Evolutionary conservation across 2,888 invertebrate species (phyloP).

Genomic region (Octonoba sinensis): DNA sequence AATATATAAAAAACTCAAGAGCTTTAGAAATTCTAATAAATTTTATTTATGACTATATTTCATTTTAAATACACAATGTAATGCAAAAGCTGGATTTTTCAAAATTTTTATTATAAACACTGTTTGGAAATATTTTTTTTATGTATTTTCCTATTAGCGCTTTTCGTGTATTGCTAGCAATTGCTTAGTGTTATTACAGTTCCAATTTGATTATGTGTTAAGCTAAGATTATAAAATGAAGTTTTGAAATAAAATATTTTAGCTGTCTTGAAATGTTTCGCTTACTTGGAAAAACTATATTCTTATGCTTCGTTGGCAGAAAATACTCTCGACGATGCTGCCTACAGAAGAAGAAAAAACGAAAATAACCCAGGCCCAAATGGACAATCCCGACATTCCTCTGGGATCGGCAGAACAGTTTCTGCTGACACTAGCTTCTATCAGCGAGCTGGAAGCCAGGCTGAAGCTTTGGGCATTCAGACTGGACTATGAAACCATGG

Average conservation of each 20-base stretch:
- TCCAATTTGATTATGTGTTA: too few species aligned
- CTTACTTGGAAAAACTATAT: neutral
- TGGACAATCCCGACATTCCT: conserved; percentile 88
- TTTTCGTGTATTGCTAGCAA: too few species aligned
- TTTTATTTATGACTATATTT: too few species aligned
- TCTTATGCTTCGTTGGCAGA: conserved; percentile 73
- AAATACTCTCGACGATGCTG: conserved; percentile 93
- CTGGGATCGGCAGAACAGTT: conserved; percentile 98
- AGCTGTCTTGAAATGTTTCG: conserved; percentile 14
- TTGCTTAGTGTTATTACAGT: too few species aligned
- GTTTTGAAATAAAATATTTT: neutral
- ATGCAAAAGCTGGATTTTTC: neutral
- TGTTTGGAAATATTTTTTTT: too few species aligned
- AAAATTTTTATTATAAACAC: too few species aligned
- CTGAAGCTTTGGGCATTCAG: conserved; percentile 96
- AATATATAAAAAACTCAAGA: too few species aligned
- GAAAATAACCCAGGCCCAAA: conserved; percentile 96
- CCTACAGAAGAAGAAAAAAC: conserved; percentile 96
- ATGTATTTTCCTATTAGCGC: too few species aligned
- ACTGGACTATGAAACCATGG: conserved; percentile 96
- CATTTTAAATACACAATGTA: too few species aligned
- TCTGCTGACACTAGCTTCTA: conserved; percentile 93
- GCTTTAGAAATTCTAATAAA: too few species aligned
- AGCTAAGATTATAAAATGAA: too few species aligned
- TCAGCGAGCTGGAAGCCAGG: conserved; percentile 92